Conservation (phyloP, 2,113 vertebrate genomes). For the Lepus europaeus region DNA sequence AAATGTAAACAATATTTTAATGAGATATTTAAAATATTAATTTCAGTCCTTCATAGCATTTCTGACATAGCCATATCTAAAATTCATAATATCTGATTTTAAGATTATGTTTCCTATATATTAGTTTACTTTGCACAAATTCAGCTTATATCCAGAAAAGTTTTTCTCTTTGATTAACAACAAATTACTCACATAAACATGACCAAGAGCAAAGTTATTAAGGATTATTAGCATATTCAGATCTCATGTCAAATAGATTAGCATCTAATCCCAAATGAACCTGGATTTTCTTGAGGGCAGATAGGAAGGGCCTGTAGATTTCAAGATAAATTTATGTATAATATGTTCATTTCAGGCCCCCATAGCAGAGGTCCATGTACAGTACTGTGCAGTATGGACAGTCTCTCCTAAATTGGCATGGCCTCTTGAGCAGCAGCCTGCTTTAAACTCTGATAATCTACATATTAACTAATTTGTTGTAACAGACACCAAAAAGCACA, state of each 20-base stretch:
- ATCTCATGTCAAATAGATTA: not conserved
- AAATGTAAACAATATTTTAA: not conserved
- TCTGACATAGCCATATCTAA: not conserved
- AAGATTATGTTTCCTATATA: not conserved
- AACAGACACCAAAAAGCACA: not conserved
- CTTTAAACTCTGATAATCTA: not conserved
- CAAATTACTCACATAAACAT: not conserved
- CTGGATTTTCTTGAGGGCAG: slow-evolving; percentile 7
- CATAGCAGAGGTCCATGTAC: slow-evolving; percentile 7
- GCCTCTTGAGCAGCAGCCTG: not conserved
- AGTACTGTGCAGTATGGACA: not conserved
- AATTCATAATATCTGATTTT: not conserved
- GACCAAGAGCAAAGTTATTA: slow-evolving; percentile 18
- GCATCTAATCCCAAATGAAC: not conserved
- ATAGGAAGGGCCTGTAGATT: not conserved
- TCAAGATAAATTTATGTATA: not conserved
- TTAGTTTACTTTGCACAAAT: not conserved
- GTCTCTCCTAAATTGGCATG: not conserved
- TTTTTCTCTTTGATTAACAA: slow-evolving; percentile 1
- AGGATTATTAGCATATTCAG: not conserved
- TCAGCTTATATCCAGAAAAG: not conserved
- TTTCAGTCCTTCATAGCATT: not conserved
- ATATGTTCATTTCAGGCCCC: not conserved
- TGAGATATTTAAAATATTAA: not conserved
- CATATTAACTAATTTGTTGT: slow-evolving; percentile 13